Base-by-base conservation (phyloP, 2,113 vertebrate species). In the Cyanoderma ruficeps region DNA sequence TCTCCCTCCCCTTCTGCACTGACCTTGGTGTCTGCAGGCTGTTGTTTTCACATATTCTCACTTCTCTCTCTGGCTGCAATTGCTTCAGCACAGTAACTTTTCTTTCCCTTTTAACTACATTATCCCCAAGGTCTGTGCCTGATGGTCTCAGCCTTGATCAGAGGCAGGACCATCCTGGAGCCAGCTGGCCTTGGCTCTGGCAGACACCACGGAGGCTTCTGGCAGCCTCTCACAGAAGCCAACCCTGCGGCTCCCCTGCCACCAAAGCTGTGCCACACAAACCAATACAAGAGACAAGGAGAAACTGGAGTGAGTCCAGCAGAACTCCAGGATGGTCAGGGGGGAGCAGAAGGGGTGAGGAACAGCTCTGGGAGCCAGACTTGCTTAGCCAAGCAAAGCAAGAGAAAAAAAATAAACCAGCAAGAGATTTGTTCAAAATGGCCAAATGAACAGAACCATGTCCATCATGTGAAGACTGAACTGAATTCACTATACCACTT, bases 171-270 rank as follows among this genome's bases (percentile, higher is more conserved):
- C 6, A 7, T 27, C 35, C 50, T 55, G 41, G 20, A 55, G 57
- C 30, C 18, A 13, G 23, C 30, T 77, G 41, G 41, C 28, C 7
- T 9, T 24, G 28, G 28, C 47, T 46, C 35, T 46, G 5, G 17
- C 14, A 21, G 24, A 18, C 33, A 53, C n/a, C 47, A 12, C 0
- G 3, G 53, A 31, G 4, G 14, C 37, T 71, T 60, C 76, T 59
- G 39, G 46, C 16, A 93, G 37, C 71, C 82, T 30, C 55, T 69
- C 49, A 74, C 22, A 63, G 30, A 44, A 65, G 9, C 14, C 46
- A 60, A 0, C 4, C 7, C n/a, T 47, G 10, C 2, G 3, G 24
- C 30, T 39, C 10, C 22, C 6, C 16, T 6, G 4, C 28, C 46
- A 19, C 30, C 53, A 63, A 68, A 83, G 22, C 49, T n/a, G 12